These are phyloP conservation scores for Orchestes rusci DNA, from an alignment of 2,888 invertebrate genomes.

Conservation along the genomic window DNA sequence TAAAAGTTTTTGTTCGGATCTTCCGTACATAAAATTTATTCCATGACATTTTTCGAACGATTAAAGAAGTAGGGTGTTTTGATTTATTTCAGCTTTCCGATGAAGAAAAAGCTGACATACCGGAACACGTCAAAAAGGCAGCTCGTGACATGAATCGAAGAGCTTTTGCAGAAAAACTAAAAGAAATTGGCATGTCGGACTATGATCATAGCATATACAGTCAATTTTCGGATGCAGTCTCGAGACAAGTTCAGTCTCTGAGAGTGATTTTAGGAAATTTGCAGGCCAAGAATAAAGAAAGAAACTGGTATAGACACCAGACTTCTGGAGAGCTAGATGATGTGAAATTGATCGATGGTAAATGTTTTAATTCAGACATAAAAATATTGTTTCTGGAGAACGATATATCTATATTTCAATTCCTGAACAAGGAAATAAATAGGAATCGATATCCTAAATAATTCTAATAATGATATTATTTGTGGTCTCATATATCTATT, in stretches of 20 bases:
- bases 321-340: conserved; percentile 94
- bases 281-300: conserved; percentile 89
- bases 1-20: no score
- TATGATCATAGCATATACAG: conserved; percentile 85
- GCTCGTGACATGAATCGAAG: conserved; percentile 90
- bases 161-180: conserved; percentile 77
- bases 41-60: no score
- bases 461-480: no score
- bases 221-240: conserved; percentile 69
- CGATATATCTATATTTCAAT: no score
- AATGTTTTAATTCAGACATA: no score
- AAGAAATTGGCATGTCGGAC: conserved; percentile 91
- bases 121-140: conserved; percentile 80
- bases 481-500: no score
- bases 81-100: conserved; percentile 60
- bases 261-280: conserved; percentile 78
- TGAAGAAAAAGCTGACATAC: conserved; percentile 82
- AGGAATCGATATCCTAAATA: no score
- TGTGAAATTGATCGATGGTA: conserved; percentile 87
- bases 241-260: conserved; percentile 76
- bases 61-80: no score
- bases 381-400: no score
- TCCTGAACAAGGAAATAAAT: no score
- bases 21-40: no score
- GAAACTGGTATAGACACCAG: conserved; percentile 91